Evolutionary conservation across 2,888 invertebrate genomes (phyloP).

Genomic region (Drosophila eohydei): DNA sequence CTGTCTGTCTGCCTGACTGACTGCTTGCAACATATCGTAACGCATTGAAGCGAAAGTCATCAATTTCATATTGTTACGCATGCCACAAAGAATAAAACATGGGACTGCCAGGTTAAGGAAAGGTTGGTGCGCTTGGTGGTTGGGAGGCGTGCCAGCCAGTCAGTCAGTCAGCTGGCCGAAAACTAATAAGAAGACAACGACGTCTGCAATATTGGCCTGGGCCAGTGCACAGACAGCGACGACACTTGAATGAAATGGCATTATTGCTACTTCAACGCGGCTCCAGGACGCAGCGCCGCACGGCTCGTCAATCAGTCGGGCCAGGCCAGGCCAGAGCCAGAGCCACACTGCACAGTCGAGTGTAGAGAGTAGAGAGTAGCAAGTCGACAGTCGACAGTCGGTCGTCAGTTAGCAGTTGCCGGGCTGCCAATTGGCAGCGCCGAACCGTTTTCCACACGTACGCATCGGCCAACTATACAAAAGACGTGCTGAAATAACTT

Average conservation of each 20-base stretch:
- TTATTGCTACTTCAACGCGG: slow-evolving; percentile 77
- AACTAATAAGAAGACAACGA: slow-evolving; percentile 56
- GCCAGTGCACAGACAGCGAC: slow-evolving; percentile 41
- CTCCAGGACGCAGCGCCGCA: slow-evolving; percentile 24
- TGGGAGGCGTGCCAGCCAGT: slow-evolving; percentile 1
- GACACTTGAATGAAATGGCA: slow-evolving; percentile 77
- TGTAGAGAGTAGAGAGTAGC: slow-evolving; percentile 9
- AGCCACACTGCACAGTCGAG: not conserved
- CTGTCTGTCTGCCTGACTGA: slow-evolving; percentile 41
- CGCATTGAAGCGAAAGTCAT: slow-evolving; percentile 78
- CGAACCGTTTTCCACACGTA: slow-evolving; percentile 76
- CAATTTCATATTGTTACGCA: slow-evolving; percentile 81
- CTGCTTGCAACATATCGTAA: slow-evolving; percentile 71
- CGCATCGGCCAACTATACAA: slow-evolving; percentile 70
- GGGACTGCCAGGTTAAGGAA: slow-evolving; percentile 13
- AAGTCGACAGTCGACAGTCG: slow-evolving; percentile 13
- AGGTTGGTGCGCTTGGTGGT: not conserved
- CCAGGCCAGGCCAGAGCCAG: slow-evolving; percentile 7
- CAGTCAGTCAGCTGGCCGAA: slow-evolving; percentile 21
- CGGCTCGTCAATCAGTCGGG: slow-evolving; percentile 67
- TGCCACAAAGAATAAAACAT: slow-evolving; percentile 67
- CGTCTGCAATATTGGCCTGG: slow-evolving; percentile 46
- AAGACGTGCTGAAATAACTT: slow-evolving; percentile 77
- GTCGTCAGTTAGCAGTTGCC: slow-evolving; percentile 7
- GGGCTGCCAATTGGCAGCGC: slow-evolving; percentile 32